Base-by-base conservation (phyloP, 2,888 invertebrate species). In the Sinopyrophorus schimmeli region DNA sequence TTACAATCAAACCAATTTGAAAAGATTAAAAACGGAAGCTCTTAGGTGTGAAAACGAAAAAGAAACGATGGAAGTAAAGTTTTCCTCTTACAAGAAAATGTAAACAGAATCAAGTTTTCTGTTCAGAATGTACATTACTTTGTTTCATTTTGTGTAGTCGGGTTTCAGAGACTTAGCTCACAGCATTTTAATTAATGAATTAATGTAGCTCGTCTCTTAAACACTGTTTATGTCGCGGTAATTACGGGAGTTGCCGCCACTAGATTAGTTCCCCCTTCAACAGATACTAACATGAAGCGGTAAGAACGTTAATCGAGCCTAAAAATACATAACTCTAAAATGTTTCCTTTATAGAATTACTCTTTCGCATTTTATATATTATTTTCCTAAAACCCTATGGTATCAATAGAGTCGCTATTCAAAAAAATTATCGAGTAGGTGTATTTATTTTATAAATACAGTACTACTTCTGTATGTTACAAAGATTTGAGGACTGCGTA, bases 141-240 rank as follows among this genome's bases (percentile, higher is more conserved):
- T 60, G 60, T 60, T 60, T 59, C 57, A 54, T 59, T 60, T 56
- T 59, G 52, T 60, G 63, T 63, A 62, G 61, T 63, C 62, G 57
- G 60, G 61, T 62, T 64, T 62, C 60, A 61, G 59, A 64, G 63
- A 61, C 63, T 63, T 61, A 61, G 65, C 65, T 66, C 64, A 65
- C 71, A 68, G 68, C 70, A 66, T 72, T 72, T 72, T 74, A 74
- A 74, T 74, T 74, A 74, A 73, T 74, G 74, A 74, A 74, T 74
- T 74, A 74, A 73, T 74, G 74, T 74, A 71, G 70, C 71, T 67
- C 68, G 70, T 71, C 72, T 73, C 71, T 73, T 74, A 73, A 74
- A 70, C 73, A 74, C 69, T 73, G 74, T 73, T 74, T 74, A 74
- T 73, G 74, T 73, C 72, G 72, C 70, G 71, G 70, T 73, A 74